These are phyloP conservation scores for Cosmorhoe ocellata DNA, from an alignment of 2,888 invertebrate species.

Conservation along the genomic window DNA sequence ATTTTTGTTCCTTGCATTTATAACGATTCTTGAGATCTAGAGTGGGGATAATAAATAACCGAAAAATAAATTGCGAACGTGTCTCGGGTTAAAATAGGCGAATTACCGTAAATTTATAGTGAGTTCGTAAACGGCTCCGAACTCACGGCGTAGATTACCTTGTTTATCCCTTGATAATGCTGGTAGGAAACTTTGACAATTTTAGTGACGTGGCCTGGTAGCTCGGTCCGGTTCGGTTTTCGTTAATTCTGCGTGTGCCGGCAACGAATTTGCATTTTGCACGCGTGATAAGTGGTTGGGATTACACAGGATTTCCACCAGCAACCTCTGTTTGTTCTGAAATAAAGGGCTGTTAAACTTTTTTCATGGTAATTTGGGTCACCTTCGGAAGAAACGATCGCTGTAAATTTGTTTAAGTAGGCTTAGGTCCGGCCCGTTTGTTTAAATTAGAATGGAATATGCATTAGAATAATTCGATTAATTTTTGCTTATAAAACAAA, in stretches of 20 bases:
- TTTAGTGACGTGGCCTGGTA: constrained; percentile 58
- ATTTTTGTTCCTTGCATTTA: constrained; percentile 13
- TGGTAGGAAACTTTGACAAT: constrained; percentile 74
- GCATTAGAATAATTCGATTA: constrained; percentile 46
- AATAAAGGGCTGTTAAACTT: constrained; percentile 82
- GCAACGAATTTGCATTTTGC: constrained; percentile 81
- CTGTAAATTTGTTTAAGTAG: constrained; percentile 80
- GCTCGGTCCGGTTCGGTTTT: constrained; percentile 55
- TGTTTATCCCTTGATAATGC: constrained; percentile 65
- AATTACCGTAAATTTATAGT: constrained; percentile 38
- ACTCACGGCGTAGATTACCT: constrained; percentile 53
- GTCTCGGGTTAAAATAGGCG: constrained; percentile 37
- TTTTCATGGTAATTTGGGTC: constrained; percentile 82
- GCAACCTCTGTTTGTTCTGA: constrained; percentile 79
- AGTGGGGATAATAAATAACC: constrained; percentile 33
- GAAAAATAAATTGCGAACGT: constrained; percentile 38
- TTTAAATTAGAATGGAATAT: constrained; percentile 66
- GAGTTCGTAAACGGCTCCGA: constrained; percentile 35
- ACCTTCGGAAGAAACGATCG: constrained; percentile 75
- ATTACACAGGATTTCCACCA: constrained; percentile 79
- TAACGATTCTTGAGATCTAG: constrained; percentile 13
- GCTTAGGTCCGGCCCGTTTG: constrained; percentile 66
- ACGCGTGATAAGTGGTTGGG: constrained; percentile 81
- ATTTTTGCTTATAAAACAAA: constrained; percentile 23
- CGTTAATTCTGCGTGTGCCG: constrained; percentile 75